Evolutionary conservation across 2,888 invertebrate genomes (phyloP).

Genomic region (Diarsia rubi): DNA sequence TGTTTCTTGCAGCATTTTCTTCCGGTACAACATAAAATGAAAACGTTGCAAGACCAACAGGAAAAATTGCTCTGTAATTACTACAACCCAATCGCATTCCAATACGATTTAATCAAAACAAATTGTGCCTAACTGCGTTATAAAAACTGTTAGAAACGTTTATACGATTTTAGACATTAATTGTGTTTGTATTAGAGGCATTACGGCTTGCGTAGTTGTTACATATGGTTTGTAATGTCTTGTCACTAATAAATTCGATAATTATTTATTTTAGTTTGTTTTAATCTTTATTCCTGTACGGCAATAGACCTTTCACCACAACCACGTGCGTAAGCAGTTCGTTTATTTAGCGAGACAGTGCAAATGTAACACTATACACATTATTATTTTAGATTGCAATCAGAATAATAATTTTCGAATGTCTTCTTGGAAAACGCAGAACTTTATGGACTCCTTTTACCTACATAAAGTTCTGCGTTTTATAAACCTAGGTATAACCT

Average conservation of each 20-base stretch:
- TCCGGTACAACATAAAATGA: not conserved
- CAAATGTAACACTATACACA: not conserved
- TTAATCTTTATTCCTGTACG: conserved; percentile 9
- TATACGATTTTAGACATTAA: conserved; percentile 57
- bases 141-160: conserved; percentile 52
- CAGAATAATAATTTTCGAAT: not conserved
- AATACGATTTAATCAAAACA: conserved; percentile 45
- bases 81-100: conserved; percentile 33
- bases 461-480: not conserved
- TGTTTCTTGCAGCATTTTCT: conserved; percentile 25
- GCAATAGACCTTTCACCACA: not conserved
- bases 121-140: conserved; percentile 40
- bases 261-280: conserved; percentile 24
- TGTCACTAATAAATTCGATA: conserved; percentile 47
- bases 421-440: not conserved
- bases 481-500: not conserved
- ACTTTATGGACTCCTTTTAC: too few species aligned
- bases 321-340: not conserved
- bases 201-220: conserved; percentile 38
- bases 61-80: conserved; percentile 31
- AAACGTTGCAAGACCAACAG: conserved; percentile 26
- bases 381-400: not conserved
- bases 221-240: conserved; percentile 50
- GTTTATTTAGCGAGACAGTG: not conserved
- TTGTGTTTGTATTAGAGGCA: conserved; percentile 49